Conservation (phyloP, 2,113 vertebrate species). For the Camarhynchus parvulus region DNA sequence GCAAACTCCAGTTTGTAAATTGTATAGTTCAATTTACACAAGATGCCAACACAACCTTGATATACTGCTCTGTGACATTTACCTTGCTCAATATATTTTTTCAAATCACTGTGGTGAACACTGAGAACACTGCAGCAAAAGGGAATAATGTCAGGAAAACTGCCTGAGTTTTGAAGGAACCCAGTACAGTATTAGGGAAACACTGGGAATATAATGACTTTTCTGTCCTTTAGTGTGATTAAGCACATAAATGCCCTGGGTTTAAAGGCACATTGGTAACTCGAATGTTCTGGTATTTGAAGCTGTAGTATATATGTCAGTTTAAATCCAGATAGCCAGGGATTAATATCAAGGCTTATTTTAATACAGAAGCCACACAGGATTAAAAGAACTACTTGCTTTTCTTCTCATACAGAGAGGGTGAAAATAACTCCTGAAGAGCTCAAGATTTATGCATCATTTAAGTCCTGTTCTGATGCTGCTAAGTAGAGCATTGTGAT, state of each 20-base stretch:
- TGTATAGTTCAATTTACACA: not conserved
- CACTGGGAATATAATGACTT: not conserved
- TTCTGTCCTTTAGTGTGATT: conserved; percentile 29
- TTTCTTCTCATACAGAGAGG: not conserved
- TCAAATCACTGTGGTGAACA: not conserved
- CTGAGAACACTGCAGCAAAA: not conserved
- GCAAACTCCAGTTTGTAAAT: not conserved
- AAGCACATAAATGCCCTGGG: not conserved
- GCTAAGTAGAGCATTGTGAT: not conserved
- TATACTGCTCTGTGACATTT: not conserved
- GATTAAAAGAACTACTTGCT: conserved; percentile 27
- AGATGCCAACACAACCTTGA: not conserved
- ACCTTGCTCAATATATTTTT: not conserved
- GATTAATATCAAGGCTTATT: conserved; percentile 44
- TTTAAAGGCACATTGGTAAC: conserved; percentile 2
- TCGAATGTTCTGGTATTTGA: conserved; percentile 15
- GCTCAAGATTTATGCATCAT: conserved; percentile 10
- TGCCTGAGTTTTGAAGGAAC: not conserved
- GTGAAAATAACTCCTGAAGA: conserved; percentile 31
- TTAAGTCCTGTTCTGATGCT: conserved; percentile 12
- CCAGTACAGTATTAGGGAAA: not conserved
- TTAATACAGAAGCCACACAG: conserved; percentile 15
- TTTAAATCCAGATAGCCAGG: conserved; percentile 24
- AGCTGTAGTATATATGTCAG: conserved; percentile 10
- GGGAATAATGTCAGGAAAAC: not conserved